Conservation (phyloP, 1,140 invertebrate genomes). For the Bombus terrestris region DNA sequence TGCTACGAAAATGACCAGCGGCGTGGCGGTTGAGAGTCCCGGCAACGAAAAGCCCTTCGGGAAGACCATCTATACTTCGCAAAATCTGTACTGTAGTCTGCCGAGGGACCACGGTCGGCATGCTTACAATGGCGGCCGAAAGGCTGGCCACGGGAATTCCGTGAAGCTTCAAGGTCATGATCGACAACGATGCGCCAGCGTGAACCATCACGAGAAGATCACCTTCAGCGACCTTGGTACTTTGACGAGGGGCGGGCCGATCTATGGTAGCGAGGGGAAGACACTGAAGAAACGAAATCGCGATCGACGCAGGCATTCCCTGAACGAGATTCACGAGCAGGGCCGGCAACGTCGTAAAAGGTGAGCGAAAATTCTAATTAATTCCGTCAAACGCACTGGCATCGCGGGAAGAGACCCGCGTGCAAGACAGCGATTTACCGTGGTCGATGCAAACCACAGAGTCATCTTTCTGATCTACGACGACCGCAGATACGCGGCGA, state of each 20-base stretch:
- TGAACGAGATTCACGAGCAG: conserved; percentile 74
- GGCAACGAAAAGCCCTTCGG: conserved; percentile 72
- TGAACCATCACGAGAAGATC: conserved; percentile 70
- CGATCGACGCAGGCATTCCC: conserved; percentile 75
- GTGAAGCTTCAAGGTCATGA: conserved; percentile 63
- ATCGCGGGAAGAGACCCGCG: neutral
- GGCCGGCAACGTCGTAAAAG: conserved; percentile 72
- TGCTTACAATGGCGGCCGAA: conserved; percentile 63
- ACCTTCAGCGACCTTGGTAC: conserved; percentile 59
- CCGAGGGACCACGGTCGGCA: conserved; percentile 74
- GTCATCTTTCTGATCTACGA: conserved; percentile 7
- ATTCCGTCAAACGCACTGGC: neutral
- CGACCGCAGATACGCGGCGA: conserved; percentile 25
- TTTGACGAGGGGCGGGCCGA: conserved; percentile 71
- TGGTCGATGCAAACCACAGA: conserved; percentile 23
- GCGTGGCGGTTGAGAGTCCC: conserved; percentile 35
- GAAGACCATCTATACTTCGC: conserved; percentile 70
- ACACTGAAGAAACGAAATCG: conserved; percentile 72
- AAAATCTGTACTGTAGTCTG: conserved; percentile 78
- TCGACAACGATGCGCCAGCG: conserved; percentile 65
- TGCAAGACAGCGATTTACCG: conserved; percentile 32
- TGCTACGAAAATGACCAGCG: conserved; percentile 45
- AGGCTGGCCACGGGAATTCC: conserved; percentile 57
- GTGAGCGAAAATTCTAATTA: conserved; percentile 65
- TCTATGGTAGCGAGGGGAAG: conserved; percentile 77